A percentile compares a stretch with the other conserved stretches of the same genome.
Evolutionary conservation across 2,113 vertebrate genomes (phyloP).

Genomic region (Aegithalos caudatus): DNA sequence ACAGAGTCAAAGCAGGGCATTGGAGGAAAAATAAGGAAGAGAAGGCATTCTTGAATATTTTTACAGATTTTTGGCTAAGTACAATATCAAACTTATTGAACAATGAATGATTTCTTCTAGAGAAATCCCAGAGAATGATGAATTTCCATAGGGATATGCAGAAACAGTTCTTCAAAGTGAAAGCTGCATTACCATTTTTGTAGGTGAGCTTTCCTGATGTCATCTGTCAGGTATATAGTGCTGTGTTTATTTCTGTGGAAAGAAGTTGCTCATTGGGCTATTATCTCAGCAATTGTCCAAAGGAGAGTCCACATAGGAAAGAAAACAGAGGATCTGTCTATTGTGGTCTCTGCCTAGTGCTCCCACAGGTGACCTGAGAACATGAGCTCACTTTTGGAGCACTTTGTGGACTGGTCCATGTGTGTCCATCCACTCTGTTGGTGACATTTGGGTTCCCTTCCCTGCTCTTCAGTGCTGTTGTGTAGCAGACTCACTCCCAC

Average conservation of each 20-base stretch:
- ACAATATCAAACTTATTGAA: not conserved
- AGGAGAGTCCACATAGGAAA: not conserved
- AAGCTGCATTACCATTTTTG: not conserved
- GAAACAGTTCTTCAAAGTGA: not conserved
- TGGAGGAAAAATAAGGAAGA: not conserved
- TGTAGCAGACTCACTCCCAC: not conserved
- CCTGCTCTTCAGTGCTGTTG: not conserved
- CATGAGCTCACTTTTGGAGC: not conserved
- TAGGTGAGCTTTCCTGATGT: not conserved
- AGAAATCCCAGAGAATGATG: not conserved
- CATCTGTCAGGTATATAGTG: not conserved
- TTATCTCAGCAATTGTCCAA: not conserved
- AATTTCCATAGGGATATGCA: not conserved
- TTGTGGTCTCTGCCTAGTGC: fast-evolving
- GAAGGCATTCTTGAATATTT: not conserved
- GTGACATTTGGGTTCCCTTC: not conserved
- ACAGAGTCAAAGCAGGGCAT: not conserved
- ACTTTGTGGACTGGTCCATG: not conserved
- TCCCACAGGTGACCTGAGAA: not conserved
- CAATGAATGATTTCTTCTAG: not conserved
- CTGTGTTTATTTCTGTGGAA: not conserved
- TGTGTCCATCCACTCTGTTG: not conserved
- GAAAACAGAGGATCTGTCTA: not conserved
- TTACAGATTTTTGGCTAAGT: not conserved
- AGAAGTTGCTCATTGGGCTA: not conserved